Evolutionary conservation across 2,113 vertebrate species (phyloP).

Genomic region (Tricholaema leucomelas): DNA sequence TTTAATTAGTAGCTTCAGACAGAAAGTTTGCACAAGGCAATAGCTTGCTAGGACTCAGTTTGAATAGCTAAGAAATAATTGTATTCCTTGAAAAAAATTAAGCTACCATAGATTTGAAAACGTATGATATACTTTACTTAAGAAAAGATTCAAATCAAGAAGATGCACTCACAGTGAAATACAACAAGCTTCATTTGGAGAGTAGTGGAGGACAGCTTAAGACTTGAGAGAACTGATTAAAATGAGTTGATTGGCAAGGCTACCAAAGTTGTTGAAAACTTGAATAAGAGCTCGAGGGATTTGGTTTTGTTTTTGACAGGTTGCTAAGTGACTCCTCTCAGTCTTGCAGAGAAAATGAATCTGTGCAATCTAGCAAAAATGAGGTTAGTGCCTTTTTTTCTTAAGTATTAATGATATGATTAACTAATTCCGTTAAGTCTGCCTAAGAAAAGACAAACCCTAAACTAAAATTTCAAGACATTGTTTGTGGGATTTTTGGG

Average conservation of each 20-base stretch:
- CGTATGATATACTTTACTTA: background rate
- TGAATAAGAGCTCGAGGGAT: conserved; percentile 43
- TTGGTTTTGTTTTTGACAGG: conserved; percentile 77
- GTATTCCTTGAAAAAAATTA: background rate
- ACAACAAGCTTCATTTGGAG: background rate
- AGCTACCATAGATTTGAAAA: background rate
- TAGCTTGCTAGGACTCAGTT: background rate
- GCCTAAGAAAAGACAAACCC: background rate
- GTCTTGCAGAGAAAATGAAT: conserved; percentile 84
- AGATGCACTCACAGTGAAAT: background rate
- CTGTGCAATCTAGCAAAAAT: conserved; percentile 82
- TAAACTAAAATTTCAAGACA: background rate
- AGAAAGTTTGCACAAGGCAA: background rate
- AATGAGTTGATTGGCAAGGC: conserved; percentile 10
- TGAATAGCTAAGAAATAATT: background rate
- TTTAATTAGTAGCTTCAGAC: background rate
- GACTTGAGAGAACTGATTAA: conserved; percentile 30
- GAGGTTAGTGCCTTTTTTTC: conserved; percentile 80
- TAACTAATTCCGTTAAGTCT: background rate
- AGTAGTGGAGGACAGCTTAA: background rate
- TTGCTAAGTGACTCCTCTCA: conserved; percentile 87
- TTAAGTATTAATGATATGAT: background rate
- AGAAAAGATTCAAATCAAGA: background rate
- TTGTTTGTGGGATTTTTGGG: background rate
- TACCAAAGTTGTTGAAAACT: conserved; percentile 53